Evolutionary conservation across 2,113 vertebrate genomes (phyloP), one percentile per base, ranked within the genome.

Genomic region (Calidris pygmaea): DNA sequence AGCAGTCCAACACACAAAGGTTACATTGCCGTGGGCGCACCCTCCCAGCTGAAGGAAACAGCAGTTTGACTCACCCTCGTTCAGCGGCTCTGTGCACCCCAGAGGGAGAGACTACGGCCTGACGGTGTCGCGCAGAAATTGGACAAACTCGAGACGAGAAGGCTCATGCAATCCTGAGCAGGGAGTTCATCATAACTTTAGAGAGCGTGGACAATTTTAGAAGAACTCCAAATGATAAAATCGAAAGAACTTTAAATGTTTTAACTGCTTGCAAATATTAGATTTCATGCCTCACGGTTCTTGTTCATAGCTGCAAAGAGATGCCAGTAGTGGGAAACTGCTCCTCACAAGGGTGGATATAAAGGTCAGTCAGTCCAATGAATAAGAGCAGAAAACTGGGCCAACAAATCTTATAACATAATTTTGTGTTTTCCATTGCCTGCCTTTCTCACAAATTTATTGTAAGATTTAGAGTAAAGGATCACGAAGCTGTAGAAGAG

Each of bases 21-120:
- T 35, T 15, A 56, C 5, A 0, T 2, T 56, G 56, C 15, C 6
- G 0, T 2, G 8, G 1, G 2, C 19, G 26, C 14, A 20, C 2
- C 30, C 50, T 43, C 41, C 12, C 12, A 20, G 22, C 27, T 45
- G 27, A 30, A 65, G 53, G 39, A 13, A 0, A 2, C 24, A 6
- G 34, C 5, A 30, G 30, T n/a, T 65, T 15, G 47, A 41, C 39
- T n/a, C 24, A 3, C 18, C 9, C 24, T 32, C 4, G 10, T 56
- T 43, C 22, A 4, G 30, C 50, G 6, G 35, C 23, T 8, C 41
- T 24, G 8, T 23, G 41, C 5, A 0, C 18, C 32, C n/a, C 0
- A 0, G 26, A 30, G 43, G 50, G 41, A n/a, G 9, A 50, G 7
- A 24, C 23, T 5, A 4, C 37, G 30, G 53, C 10, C 0, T 8